A percentile compares a stretch with the other conserved stretches of the same genome.
Evolutionary conservation across 1,140 invertebrate species (phyloP).

Genomic region (Drosophila melanica): DNA sequence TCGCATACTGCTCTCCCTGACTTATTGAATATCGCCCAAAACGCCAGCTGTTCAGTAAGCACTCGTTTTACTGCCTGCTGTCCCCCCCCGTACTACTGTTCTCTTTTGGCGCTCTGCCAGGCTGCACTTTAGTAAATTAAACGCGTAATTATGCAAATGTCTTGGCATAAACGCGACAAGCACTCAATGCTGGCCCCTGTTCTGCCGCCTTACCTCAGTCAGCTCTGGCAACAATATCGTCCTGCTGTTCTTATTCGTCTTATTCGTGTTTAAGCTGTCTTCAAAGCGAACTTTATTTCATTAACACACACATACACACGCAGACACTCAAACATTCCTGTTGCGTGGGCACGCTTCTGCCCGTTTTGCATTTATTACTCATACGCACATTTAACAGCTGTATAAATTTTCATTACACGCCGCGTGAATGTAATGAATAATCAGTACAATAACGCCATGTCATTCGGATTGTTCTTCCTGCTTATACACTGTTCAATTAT

Average conservation of each 20-base stretch:
- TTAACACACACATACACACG: conserved; percentile 51
- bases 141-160: conserved; percentile 81
- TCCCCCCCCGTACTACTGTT: neutral
- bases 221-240: conserved; percentile 28
- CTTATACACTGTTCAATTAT: conserved; percentile 34
- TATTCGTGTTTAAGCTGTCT: conserved; percentile 61
- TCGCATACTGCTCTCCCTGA: conserved; percentile 7
- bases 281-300: conserved; percentile 81
- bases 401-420: conserved; percentile 78
- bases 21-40: conserved; percentile 60
- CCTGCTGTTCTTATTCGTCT: conserved; percentile 13
- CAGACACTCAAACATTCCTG: conserved; percentile 22
- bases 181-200: conserved; percentile 50
- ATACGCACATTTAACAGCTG: conserved; percentile 79
- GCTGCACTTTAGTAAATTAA: conserved; percentile 79
- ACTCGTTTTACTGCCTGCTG: conserved; percentile 22
- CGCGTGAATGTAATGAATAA: conserved; percentile 74
- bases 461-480: conserved; percentile 23
- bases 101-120: conserved; percentile 26
- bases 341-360: conserved; percentile 19
- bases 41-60: conserved; percentile 50
- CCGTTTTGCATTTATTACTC: conserved; percentile 75
- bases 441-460: conserved; percentile 63
- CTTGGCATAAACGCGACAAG: conserved; percentile 72
- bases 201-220: neutral